Percentiles rank a stretch among this genome's conserved stretches.
phyloP scores from a whole-genome alignment of 2,888 invertebrate genomes.

The Ligdia adustata region DNA sequence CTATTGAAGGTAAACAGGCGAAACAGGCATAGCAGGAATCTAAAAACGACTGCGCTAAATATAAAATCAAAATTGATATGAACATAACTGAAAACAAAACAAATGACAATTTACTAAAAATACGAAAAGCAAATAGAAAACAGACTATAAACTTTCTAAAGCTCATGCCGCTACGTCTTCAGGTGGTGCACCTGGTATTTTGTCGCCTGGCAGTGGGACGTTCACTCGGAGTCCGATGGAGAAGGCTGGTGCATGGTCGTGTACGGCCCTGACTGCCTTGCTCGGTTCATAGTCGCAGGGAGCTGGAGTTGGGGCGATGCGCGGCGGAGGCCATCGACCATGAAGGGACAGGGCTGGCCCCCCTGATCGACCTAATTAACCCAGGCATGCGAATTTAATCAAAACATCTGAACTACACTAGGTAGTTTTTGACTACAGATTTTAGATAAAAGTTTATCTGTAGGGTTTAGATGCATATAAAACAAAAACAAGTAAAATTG shows the following conservation, averaged over 20 bases:
- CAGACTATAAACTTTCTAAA: constrained; percentile 11
- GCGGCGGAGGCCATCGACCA: constrained; percentile 89
- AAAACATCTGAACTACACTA: no score
- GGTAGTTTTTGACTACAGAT: no score
- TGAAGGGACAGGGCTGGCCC: constrained; percentile 92
- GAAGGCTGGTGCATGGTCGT: constrained; percentile 85
- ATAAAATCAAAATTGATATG: no score
- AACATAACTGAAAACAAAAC: neutral
- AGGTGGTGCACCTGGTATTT: constrained; percentile 79
- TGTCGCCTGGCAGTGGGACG: constrained; percentile 69
- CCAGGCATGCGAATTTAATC: no score
- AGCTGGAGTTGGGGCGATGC: constrained; percentile 89
- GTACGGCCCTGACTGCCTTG: constrained; percentile 84
- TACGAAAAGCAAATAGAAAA: neutral
- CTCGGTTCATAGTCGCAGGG: constrained; percentile 95
- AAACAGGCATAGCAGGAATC: no score
- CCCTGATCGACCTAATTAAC: constrained; percentile 84
- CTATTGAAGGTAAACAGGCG: no score
- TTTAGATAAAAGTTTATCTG: no score
- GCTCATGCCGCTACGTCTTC: constrained; percentile 19
- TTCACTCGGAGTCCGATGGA: constrained; percentile 85
- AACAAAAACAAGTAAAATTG: no score
- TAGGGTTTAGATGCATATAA: no score
- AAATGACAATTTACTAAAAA: neutral
- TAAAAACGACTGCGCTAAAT: no score